Base-by-base conservation (phyloP, 2,797 vertebrate genomes). In the Eulemur coronatus region DNA sequence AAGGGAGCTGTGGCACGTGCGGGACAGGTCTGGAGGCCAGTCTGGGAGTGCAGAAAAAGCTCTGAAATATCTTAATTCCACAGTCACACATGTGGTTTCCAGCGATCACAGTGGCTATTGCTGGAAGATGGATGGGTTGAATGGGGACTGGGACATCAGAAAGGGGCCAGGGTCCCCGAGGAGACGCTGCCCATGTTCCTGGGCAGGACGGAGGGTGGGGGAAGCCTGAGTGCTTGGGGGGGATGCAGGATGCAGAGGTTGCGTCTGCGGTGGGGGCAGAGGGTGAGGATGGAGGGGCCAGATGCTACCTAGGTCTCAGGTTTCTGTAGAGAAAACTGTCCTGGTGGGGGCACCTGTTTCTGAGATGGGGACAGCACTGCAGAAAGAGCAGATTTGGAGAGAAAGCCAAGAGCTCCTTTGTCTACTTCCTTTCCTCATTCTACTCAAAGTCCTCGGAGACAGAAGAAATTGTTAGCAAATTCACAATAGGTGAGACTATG, bases 241-340 rank as follows among this genome's bases (percentile, higher is more conserved):
- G n/a, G 15, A 30, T 0, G 8, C 4, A 6, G 48, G 46, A 17
- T 15, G 22, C 22, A 63, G 22, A 63, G 24, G 63, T 55, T 26
- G 1, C 9, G 0, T 9, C n/a, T 0, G 0, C 10, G 5, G 22
- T 55, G 52, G 52, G 0, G 52, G 52, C 18, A 20, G 10, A 43
- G 11, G 0, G 1, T 1, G n/a, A 30, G 5, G 4, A n/a, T 4
- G 4, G 38, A 0, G 0, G 4, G 17, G 3, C 1, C 1, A 26
- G 35, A 4, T 5, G 26, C 1, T 11, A 1, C 20, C 2, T n/a
- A 7, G 46, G 15, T n/a, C 46, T 57, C 78, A 7, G 18, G 28
- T 15, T 57, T 50, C 65, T 10, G 0, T 0, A 3, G 14, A 1
- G 43, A 70, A 52, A 12, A 4, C 2, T 1, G 0, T 18, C 41